Percentiles rank a stretch among this genome's conserved stretches.
These are phyloP conservation scores for Megalops cyprinoides DNA, from an alignment of 2,797 vertebrate genomes.

Conservation along the genomic window DNA sequence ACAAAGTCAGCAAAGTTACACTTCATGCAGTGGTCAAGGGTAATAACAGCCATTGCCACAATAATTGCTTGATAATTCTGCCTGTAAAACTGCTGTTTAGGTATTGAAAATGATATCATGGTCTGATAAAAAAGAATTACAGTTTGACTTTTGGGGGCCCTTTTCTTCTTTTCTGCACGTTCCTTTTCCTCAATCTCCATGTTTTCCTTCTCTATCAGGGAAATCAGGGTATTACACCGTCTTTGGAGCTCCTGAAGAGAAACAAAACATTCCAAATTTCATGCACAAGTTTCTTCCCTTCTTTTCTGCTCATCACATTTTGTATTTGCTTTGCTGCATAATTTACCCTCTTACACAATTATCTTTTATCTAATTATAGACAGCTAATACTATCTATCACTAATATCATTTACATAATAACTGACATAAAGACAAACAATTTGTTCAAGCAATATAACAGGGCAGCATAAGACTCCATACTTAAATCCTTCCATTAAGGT, in stretches of 20 bases:
- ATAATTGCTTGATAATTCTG: too few relatives aligned
- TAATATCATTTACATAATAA: background rate
- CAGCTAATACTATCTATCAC: background rate
- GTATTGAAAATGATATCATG: background rate
- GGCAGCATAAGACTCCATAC: too few relatives aligned
- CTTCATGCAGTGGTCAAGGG: background rate
- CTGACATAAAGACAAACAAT: background rate
- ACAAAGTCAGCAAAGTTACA: background rate
- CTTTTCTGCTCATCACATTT: too few relatives aligned
- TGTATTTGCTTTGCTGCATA: background rate
- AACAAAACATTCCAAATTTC: too few relatives aligned
- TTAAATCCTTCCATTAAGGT: too few relatives aligned
- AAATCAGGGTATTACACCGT: conserved; percentile 87
- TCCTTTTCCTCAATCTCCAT: conserved; percentile 89
- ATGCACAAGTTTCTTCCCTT: too few relatives aligned
- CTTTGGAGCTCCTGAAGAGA: conserved; percentile 81
- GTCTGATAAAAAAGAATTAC: conserved; percentile 62
- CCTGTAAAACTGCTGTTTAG: too few relatives aligned
- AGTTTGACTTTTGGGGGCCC: conserved; percentile 77
- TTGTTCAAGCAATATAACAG: background rate
- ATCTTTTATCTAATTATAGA: background rate
- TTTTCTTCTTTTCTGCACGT: conserved; percentile 86
- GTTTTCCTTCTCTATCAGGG: conserved; percentile 88
- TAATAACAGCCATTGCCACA: background rate
- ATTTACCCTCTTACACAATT: background rate